Evolutionary conservation across 2,113 vertebrate genomes (phyloP).

Genomic region (Pimephales promelas): DNA sequence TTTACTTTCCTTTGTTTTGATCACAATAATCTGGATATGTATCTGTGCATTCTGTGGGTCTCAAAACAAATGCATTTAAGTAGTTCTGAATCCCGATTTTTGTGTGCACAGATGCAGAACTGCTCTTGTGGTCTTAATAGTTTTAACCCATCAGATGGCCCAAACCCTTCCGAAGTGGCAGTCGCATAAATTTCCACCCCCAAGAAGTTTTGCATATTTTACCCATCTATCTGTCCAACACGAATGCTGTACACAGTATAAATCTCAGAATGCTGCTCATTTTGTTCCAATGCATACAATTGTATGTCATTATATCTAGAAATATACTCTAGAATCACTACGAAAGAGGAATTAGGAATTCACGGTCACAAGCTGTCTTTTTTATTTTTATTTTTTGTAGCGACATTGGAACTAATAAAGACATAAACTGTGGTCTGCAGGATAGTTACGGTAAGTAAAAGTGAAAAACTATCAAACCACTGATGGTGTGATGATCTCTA

Average conservation of each 20-base stretch:
- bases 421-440: constrained; percentile 74
- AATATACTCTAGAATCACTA: neutral
- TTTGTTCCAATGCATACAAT: neutral
- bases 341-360: neutral
- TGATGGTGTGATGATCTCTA: constrained; percentile 77
- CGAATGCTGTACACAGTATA: neutral
- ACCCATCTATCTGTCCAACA: constrained; percentile 31
- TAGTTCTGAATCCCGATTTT: constrained; percentile 58
- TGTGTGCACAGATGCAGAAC: constrained; percentile 71
- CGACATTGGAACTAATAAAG: constrained; percentile 75
- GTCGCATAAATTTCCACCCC: constrained; percentile 28
- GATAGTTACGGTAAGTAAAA: constrained; percentile 66
- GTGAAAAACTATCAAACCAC: constrained; percentile 74
- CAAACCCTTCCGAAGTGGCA: constrained; percentile 38
- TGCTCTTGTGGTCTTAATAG: constrained; percentile 69
- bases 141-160: constrained; percentile 75
- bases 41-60: constrained; percentile 63
- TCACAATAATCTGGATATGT: constrained; percentile 61
- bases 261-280: neutral
- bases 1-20: constrained; percentile 54
- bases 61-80: constrained; percentile 53
- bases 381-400: neutral
- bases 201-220: constrained; percentile 29
- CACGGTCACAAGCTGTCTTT: neutral
- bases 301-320: neutral